These are phyloP conservation scores for Halesus radiatus DNA, from an alignment of 1,140 invertebrate genomes.

Conservation along the genomic window DNA sequence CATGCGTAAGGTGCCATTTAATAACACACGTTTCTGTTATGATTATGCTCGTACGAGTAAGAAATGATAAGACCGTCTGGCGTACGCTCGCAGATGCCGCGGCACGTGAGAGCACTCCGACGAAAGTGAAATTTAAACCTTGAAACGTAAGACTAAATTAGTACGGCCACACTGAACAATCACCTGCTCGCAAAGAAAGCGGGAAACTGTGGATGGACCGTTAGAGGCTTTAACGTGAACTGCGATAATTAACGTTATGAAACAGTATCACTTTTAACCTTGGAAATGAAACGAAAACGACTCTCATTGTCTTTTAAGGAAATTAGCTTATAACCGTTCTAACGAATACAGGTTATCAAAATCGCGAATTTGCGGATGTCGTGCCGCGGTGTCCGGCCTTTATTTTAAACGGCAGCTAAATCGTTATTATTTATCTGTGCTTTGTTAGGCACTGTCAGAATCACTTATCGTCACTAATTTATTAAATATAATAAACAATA, in stretches of 20 bases:
- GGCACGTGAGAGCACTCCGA: conserved; percentile 11
- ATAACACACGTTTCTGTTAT: too few relatives aligned
- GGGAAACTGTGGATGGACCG: conserved; percentile 27
- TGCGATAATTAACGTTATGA: background rate
- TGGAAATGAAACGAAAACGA: conserved; percentile 8
- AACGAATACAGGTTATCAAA: conserved; percentile 11
- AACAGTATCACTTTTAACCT: conserved; percentile 10
- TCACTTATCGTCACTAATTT: background rate
- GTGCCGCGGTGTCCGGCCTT: background rate
- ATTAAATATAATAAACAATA: background rate
- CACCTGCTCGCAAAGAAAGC: conserved; percentile 28
- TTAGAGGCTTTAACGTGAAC: background rate
- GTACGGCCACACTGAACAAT: background rate
- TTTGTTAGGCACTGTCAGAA: background rate
- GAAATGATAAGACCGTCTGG: conserved; percentile 16
- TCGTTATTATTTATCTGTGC: background rate
- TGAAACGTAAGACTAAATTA: conserved; percentile 16
- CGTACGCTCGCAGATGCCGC: background rate
- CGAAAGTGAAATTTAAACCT: conserved; percentile 31
- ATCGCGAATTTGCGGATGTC: background rate
- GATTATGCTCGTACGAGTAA: background rate
- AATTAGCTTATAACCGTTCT: background rate
- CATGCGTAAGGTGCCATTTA: conserved; percentile 5
- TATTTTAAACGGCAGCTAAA: background rate
- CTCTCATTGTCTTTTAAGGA: background rate